Conservation (phyloP, 2,888 invertebrate genomes). For the Subacronicta megacephala region DNA sequence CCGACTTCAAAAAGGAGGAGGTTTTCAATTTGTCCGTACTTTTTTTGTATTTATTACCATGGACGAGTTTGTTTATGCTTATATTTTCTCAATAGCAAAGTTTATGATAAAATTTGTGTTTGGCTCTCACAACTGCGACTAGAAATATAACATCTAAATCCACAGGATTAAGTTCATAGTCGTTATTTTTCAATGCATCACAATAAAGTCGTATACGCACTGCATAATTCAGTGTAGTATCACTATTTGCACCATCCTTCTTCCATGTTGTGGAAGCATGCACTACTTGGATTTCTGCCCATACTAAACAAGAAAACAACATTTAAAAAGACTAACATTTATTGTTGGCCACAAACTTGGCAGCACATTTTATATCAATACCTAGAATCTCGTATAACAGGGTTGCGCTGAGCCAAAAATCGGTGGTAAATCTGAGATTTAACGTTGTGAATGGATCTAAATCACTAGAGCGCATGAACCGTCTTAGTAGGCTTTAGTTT, state of each 20-base stretch:
- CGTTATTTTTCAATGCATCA: conserved; percentile 8
- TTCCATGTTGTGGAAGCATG: background rate
- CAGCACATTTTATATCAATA: conserved; percentile 45
- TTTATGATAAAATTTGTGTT: too few species aligned
- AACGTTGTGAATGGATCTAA: conserved; percentile 58
- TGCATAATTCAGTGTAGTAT: conserved; percentile 1
- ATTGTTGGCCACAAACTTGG: conserved; percentile 34
- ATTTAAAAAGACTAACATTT: conserved; percentile 31
- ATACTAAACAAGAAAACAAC: conserved; percentile 30
- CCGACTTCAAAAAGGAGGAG: too few species aligned
- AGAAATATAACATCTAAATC: background rate
- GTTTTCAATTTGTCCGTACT: too few species aligned
- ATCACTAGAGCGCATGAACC: conserved; percentile 48
- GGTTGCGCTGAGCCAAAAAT: conserved; percentile 56
- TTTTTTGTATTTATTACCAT: too few species aligned
- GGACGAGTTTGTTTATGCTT: too few species aligned
- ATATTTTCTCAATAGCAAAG: too few species aligned
- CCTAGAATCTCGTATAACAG: conserved; percentile 34
- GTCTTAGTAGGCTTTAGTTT: conserved; percentile 47
- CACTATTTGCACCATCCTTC: background rate
- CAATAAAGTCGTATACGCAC: background rate
- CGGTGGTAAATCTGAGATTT: conserved; percentile 60
- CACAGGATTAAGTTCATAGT: too few species aligned
- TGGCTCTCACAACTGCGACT: too few species aligned
- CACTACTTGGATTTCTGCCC: conserved; percentile 41